A percentile compares a stretch with the other conserved stretches of the same genome.
These are phyloP conservation scores for Drosophila murphyi DNA, from an alignment of 1,140 invertebrate species.

Conservation along the genomic window DNA sequence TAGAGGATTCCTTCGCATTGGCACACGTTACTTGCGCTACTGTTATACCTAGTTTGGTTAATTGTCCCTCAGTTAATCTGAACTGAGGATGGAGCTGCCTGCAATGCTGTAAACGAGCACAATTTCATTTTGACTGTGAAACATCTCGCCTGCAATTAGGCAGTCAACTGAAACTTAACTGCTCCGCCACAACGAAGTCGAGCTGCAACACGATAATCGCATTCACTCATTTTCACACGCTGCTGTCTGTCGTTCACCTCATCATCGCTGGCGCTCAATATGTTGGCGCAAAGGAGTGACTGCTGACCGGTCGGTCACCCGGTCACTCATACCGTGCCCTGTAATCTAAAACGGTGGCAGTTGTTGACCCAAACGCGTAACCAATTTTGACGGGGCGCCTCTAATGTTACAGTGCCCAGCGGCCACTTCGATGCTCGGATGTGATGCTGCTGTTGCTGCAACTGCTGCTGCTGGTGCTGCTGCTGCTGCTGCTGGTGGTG, in stretches of 20 bases:
- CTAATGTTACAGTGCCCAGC: conserved; percentile 55
- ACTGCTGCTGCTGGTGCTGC: too few species aligned
- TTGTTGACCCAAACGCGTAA: conserved; percentile 80
- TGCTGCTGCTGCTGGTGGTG: background rate
- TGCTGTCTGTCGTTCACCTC: conserved; percentile 15
- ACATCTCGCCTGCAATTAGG: background rate
- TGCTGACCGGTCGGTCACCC: conserved; percentile 14
- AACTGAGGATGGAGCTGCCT: too few species aligned
- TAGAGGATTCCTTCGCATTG: too few species aligned
- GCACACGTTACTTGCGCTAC: too few species aligned
- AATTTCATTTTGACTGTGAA: background rate
- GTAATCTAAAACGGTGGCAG: conserved; percentile 48
- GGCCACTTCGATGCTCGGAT: conserved; percentile 12
- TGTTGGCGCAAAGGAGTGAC: conserved; percentile 44
- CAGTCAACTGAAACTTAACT: conserved; percentile 13
- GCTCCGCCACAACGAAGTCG: conserved; percentile 8
- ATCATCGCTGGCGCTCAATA: conserved; percentile 46
- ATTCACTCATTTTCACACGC: conserved; percentile 67
- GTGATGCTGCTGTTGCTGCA: too few species aligned
- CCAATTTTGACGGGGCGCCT: conserved; percentile 68
- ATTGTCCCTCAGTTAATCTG: too few species aligned
- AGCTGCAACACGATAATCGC: conserved; percentile 34
- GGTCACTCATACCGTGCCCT: conserved; percentile 8
- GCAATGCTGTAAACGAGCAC: background rate
- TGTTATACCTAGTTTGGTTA: too few species aligned